A percentile compares a stretch with the other conserved stretches of the same genome.
phyloP scores from a whole-genome alignment of 2,888 invertebrate genomes.

The Nephrotoma guestfalica region DNA sequence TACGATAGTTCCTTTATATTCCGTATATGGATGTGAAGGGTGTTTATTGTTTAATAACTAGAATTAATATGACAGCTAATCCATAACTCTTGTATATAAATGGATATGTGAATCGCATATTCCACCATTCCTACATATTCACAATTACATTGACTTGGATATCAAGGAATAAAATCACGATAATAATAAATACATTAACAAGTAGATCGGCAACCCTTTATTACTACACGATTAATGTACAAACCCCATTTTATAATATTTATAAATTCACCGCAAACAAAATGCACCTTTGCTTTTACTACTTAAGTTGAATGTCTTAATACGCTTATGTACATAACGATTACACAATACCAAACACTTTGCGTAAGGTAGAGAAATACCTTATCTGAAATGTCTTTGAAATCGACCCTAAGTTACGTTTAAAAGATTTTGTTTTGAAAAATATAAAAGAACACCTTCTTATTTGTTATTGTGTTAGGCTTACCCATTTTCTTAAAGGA shows the following conservation, averaged over 20 bases:
- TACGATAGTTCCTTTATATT: background rate
- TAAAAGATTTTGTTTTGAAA: background rate
- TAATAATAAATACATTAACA: background rate
- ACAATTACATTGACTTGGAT: background rate
- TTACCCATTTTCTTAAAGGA: background rate
- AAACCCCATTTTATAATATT: background rate
- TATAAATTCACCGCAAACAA: background rate
- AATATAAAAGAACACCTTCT: background rate
- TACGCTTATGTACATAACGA: background rate
- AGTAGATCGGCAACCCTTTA: background rate
- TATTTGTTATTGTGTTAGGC: background rate
- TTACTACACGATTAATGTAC: background rate
- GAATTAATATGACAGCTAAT: background rate
- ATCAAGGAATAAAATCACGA: background rate
- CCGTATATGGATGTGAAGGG: background rate
- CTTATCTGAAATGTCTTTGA: background rate
- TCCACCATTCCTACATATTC: background rate
- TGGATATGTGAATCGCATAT: no score
- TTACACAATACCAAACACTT: background rate
- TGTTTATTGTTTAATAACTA: background rate
- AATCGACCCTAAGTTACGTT: background rate
- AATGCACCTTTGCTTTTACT: background rate
- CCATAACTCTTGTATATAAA: no score
- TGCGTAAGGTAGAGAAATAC: background rate
- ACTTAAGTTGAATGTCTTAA: background rate